Percentiles rank a stretch among this genome's conserved stretches.
phyloP scores from a whole-genome alignment of 2,888 invertebrate genomes.

The Lasioglossum calceatum region DNA sequence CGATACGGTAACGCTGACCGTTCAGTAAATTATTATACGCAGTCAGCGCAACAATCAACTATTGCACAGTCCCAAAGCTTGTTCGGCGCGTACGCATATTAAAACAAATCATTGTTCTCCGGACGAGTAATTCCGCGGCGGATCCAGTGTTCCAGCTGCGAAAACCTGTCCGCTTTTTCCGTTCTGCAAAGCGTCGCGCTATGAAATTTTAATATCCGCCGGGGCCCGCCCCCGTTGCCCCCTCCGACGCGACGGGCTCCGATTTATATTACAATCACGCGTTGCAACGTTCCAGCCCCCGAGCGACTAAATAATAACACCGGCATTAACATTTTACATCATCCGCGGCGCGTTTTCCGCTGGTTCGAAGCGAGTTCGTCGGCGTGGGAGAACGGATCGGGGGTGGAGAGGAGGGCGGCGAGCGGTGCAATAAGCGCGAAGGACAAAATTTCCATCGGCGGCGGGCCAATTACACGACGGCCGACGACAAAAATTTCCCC shows the following conservation, averaged over 20 bases:
- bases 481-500: slow-evolving; percentile 47
- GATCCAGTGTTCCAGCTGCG: slow-evolving; percentile 49
- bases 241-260: slow-evolving; percentile 24
- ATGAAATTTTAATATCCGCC: slow-evolving; percentile 64
- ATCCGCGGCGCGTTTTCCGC: slow-evolving; percentile 27
- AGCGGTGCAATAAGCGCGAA: slow-evolving; percentile 21
- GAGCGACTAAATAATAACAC: slow-evolving; percentile 46
- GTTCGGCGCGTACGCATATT: slow-evolving; percentile 50
- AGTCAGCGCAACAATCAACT: slow-evolving; percentile 70
- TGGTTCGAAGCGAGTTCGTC: neutral
- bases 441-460: slow-evolving; percentile 47
- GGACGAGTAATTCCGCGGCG: slow-evolving; percentile 54
- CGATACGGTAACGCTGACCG: slow-evolving; percentile 67
- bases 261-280: slow-evolving; percentile 58
- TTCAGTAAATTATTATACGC: slow-evolving; percentile 58
- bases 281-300: neutral
- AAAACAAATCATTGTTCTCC: slow-evolving; percentile 70
- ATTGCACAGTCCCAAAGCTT: slow-evolving; percentile 38
- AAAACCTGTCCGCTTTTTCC: slow-evolving; percentile 50
- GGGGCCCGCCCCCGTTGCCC: neutral
- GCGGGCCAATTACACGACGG: slow-evolving; percentile 22
- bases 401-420: neutral
- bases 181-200: slow-evolving; percentile 33
- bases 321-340: slow-evolving; percentile 51
- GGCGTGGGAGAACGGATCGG: neutral